Percentiles rank a stretch among this genome's conserved stretches.
Conservation (phyloP, 1,140 invertebrate genomes). For the Penaeus indicus region DNA sequence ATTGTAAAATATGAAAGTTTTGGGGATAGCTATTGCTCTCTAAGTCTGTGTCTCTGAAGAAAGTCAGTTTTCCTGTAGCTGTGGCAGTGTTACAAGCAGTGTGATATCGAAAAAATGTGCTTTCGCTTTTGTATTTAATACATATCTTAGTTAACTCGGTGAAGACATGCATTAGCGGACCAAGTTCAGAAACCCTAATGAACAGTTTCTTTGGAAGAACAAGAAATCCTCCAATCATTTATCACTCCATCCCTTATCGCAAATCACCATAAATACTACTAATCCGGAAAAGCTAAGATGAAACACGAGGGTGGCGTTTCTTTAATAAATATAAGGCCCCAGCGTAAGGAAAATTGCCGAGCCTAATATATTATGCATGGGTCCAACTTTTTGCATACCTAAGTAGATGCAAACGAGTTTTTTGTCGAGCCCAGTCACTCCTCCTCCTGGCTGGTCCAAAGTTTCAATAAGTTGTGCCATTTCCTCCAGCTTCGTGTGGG, state of each 20-base stretch:
- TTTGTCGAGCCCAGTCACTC: conserved; percentile 5
- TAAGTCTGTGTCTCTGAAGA: background rate
- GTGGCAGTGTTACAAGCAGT: conserved; percentile 49
- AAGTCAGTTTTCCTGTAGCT: conserved; percentile 51
- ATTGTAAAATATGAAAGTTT: conserved; percentile 34
- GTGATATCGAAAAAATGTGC: conserved; percentile 36
- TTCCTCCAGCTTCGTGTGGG: too few species aligned
- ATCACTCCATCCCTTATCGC: too few species aligned
- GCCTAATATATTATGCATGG: conserved; percentile 60
- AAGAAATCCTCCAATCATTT: too few species aligned
- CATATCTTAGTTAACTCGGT: background rate
- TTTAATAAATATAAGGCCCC: background rate
- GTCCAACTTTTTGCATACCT: conserved; percentile 61
- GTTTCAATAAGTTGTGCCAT: too few species aligned
- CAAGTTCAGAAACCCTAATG: too few species aligned
- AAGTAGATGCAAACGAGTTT: conserved; percentile 62
- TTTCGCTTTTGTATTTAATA: background rate
- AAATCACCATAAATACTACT: too few species aligned
- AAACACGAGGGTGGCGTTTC: too few species aligned
- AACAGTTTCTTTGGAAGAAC: too few species aligned
- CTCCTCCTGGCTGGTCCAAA: too few species aligned
- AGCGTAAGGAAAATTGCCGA: conserved; percentile 36
- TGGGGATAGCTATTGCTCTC: background rate
- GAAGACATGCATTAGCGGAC: too few species aligned
- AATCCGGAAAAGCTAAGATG: too few species aligned